These are phyloP conservation scores for Lamellibrachia columna DNA, from an alignment of 2,888 invertebrate genomes.

Conservation along the genomic window DNA sequence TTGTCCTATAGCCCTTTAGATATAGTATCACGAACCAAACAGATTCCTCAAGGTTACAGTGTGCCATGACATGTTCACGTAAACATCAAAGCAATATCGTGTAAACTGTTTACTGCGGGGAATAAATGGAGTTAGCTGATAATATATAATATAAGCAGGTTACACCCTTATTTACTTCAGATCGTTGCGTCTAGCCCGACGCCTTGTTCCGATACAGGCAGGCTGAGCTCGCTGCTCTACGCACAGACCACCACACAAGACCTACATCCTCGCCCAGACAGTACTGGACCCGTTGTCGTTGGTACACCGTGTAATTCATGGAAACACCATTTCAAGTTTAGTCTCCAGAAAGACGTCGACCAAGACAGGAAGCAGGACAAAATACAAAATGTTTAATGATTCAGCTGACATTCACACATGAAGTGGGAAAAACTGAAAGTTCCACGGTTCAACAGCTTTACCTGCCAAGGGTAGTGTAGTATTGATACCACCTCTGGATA, in stretches of 20 bases:
- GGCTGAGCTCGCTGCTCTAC: not conserved
- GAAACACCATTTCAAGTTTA: no score
- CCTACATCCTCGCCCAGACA: not conserved
- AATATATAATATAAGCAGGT: not conserved
- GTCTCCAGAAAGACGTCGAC: no score
- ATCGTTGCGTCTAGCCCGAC: not conserved
- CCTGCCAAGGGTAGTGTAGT: no score
- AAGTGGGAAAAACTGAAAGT: no score
- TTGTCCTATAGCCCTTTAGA: not conserved
- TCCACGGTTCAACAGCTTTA: no score
- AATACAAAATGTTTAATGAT: no score
- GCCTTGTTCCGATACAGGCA: not conserved
- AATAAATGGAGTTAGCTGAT: not conserved
- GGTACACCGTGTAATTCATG: no score
- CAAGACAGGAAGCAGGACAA: no score
- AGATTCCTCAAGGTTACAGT: not conserved
- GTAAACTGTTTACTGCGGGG: not conserved
- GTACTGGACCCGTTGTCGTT: no score
- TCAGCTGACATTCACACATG: no score
- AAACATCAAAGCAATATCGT: not conserved
- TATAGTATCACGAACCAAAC: not conserved
- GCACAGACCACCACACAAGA: not conserved
- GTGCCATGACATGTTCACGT: not conserved
- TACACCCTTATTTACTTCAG: not conserved
- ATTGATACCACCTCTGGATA: no score